A percentile compares a stretch with the other conserved stretches of the same genome.
Conservation (phyloP, 2,888 invertebrate genomes). For the Biston betularia region DNA sequence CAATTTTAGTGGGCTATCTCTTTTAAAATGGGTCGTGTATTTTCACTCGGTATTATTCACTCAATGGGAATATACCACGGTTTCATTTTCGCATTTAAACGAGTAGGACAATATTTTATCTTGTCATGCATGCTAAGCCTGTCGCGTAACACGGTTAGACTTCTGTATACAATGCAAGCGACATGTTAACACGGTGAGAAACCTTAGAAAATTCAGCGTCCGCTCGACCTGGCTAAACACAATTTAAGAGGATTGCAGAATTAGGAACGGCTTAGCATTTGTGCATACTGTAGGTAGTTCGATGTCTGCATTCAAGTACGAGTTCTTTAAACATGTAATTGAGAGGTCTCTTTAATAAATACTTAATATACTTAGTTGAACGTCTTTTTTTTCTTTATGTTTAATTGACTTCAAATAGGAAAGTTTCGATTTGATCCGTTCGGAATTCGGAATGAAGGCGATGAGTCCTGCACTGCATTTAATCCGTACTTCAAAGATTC, state of each 20-base stretch:
- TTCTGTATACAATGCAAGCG: not conserved
- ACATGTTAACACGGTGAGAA: constrained; percentile 13
- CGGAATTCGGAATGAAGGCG: too few species aligned
- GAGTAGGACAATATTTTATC: not conserved
- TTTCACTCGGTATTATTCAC: too few species aligned
- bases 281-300: constrained; percentile 3
- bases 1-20: too few species aligned
- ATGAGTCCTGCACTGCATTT: too few species aligned
- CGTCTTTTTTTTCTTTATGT: not conserved
- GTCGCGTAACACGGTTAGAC: not conserved
- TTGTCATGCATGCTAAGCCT: not conserved
- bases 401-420: not conserved
- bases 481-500: too few species aligned
- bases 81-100: too few species aligned
- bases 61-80: too few species aligned
- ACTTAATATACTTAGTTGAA: constrained; percentile 4
- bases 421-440: too few species aligned
- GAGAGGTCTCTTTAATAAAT: constrained; percentile 15
- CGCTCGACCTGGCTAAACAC: constrained; percentile 31
- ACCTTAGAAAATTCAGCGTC: constrained; percentile 17
- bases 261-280: constrained; percentile 40
- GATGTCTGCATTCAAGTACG: constrained; percentile 7
- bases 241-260: constrained; percentile 41
- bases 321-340: constrained; percentile 15
- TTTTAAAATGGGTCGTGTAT: too few species aligned